These are phyloP conservation scores for Hypolimnas misippus DNA, from an alignment of 2,888 invertebrate species.

Conservation along the genomic window DNA sequence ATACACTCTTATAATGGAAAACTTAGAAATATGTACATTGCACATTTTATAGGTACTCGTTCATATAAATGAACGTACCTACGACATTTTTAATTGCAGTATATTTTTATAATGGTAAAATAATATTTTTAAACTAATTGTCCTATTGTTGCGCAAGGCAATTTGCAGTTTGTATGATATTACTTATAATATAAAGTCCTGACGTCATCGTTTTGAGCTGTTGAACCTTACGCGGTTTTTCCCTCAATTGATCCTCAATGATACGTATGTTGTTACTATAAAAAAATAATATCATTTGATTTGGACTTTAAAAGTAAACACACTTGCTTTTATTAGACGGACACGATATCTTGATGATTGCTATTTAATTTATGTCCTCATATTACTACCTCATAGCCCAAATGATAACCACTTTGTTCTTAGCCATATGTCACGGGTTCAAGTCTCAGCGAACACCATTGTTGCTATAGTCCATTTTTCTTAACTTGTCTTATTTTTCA, in stretches of 20 bases:
- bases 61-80: background rate
- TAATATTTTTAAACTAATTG: constrained; percentile 7
- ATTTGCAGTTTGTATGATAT: constrained; percentile 13
- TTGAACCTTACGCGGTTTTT: constrained; percentile 14
- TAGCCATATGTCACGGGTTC: no score
- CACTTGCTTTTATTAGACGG: background rate
- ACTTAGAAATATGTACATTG: no score
- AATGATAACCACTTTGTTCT: no score
- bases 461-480: no score
- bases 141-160: constrained; percentile 13
- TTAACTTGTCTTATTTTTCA: no score
- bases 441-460: no score
- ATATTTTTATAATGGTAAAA: background rate
- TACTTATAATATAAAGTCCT: constrained; percentile 9
- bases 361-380: no score
- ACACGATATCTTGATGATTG: no score
- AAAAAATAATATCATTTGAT: constrained; percentile 8
- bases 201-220: constrained; percentile 20
- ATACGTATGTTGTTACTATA: background rate
- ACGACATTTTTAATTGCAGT: background rate
- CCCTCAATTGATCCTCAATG: constrained; percentile 13
- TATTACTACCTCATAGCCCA: no score
- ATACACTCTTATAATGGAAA: no score
- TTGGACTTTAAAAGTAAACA: background rate
- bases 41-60: no score